A percentile compares a stretch with the other conserved stretches of the same genome.
Conservation (phyloP, 2,888 invertebrate species). For the Sphaerophoria rueppellii region DNA sequence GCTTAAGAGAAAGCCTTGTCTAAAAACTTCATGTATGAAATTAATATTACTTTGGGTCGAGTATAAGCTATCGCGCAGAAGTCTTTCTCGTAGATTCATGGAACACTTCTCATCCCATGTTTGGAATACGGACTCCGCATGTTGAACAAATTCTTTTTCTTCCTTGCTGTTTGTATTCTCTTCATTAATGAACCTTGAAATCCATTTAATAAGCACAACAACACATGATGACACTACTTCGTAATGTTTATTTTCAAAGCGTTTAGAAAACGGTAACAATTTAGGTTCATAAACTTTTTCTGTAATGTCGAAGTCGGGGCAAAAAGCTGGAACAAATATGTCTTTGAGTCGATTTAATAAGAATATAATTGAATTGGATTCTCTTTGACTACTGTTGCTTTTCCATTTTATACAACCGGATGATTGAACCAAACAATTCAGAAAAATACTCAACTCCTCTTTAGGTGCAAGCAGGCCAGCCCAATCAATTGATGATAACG, state of each 20-base stretch:
- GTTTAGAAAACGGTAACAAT: constrained; percentile 89
- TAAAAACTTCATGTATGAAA: constrained; percentile 95
- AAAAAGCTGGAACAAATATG: constrained; percentile 94
- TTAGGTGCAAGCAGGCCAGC: constrained; percentile 92
- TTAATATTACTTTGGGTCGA: constrained; percentile 95
- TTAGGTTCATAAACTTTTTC: constrained; percentile 93
- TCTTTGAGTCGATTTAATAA: constrained; percentile 95
- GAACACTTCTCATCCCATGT: constrained; percentile 75
- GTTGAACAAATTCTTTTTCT: constrained; percentile 80
- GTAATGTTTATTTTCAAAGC: constrained; percentile 85
- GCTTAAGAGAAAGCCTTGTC: constrained; percentile 95
- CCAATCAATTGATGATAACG: constrained; percentile 93
- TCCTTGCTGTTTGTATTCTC: constrained; percentile 81
- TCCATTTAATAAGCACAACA: constrained; percentile 94
- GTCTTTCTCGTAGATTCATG: constrained; percentile 82
- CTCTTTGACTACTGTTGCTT: constrained; percentile 90
- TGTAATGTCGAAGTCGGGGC: constrained; percentile 91
- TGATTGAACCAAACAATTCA: constrained; percentile 96
- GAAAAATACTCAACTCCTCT: constrained; percentile 92
- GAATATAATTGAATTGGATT: constrained; percentile 93
- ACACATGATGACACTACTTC: constrained; percentile 87
- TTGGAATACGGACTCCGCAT: constrained; percentile 79
- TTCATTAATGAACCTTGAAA: constrained; percentile 92
- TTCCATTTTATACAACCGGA: constrained; percentile 95
- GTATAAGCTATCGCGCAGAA: constrained; percentile 94